Evolutionary conservation across 2,888 invertebrate genomes (phyloP).

Genomic region (Agriopis marginaria): DNA sequence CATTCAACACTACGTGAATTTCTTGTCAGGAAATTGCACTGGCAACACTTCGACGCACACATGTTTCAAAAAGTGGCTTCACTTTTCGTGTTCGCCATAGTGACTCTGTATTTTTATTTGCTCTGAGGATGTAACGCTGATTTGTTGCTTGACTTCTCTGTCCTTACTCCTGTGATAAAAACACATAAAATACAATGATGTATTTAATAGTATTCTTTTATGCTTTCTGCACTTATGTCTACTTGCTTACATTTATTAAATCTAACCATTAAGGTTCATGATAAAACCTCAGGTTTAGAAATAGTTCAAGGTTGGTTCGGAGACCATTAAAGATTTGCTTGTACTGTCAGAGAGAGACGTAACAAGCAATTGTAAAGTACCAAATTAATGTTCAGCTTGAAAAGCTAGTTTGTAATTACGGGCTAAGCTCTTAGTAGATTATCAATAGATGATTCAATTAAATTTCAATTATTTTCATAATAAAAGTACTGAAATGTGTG

Average conservation of each 20-base stretch:
- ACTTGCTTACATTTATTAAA: slow-evolving; percentile 14
- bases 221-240: slow-evolving; percentile 15
- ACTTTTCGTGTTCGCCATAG: no score
- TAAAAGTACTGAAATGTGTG: slow-evolving; percentile 61
- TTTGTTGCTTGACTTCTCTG: no score
- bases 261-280: slow-evolving; percentile 13
- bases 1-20: no score
- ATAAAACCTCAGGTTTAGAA: slow-evolving; percentile 10
- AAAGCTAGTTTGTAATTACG: slow-evolving; percentile 74
- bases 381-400: slow-evolving; percentile 58
- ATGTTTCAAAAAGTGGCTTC: no score
- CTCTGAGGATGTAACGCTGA: no score
- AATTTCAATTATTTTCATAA: slow-evolving; percentile 84
- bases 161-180: not conserved
- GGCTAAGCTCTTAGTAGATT: slow-evolving; percentile 74
- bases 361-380: slow-evolving; percentile 40
- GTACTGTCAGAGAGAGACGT: slow-evolving; percentile 14
- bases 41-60: no score
- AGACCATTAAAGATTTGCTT: slow-evolving; percentile 30
- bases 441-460: slow-evolving; percentile 69
- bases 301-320: slow-evolving; percentile 32
- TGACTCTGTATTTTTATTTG: no score
- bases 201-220: slow-evolving; percentile 5
- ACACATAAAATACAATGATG: not conserved
- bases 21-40: no score